A percentile compares a stretch with the other conserved stretches of the same genome.
phyloP scores from a whole-genome alignment of 2,113 vertebrate genomes.

The Saimiri boliviensis region DNA sequence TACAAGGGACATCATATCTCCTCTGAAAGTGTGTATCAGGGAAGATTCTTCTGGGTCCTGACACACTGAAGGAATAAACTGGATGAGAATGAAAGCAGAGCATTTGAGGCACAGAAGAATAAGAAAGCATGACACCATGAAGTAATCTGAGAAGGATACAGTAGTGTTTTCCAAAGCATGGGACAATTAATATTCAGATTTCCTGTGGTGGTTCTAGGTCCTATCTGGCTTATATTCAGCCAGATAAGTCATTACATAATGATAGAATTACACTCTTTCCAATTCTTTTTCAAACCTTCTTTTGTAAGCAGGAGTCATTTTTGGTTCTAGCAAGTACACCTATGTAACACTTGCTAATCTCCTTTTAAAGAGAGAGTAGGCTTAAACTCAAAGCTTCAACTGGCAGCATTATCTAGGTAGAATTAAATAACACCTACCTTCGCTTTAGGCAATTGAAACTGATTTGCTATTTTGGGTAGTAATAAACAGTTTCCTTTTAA shows the following conservation, averaged over 20 bases:
- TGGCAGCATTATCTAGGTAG: neutral
- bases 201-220: neutral
- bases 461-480: slow-evolving; percentile 1
- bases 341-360: neutral
- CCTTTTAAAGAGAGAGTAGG: neutral
- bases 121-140: neutral
- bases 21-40: neutral
- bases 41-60: neutral
- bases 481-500: neutral
- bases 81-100: neutral
- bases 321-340: neutral
- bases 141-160: neutral
- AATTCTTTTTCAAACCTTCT: neutral
- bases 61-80: neutral
- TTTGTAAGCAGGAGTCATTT: neutral
- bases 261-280: neutral
- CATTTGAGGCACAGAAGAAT: neutral
- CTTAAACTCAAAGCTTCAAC: neutral
- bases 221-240: neutral
- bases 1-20: too few species aligned
- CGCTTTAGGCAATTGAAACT: neutral
- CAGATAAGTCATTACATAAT: neutral
- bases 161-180: neutral
- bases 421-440: neutral
- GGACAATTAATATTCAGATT: neutral